phyloP scores from a whole-genome alignment of 2,113 vertebrate species.

The Oreotrochilus melanogaster region DNA sequence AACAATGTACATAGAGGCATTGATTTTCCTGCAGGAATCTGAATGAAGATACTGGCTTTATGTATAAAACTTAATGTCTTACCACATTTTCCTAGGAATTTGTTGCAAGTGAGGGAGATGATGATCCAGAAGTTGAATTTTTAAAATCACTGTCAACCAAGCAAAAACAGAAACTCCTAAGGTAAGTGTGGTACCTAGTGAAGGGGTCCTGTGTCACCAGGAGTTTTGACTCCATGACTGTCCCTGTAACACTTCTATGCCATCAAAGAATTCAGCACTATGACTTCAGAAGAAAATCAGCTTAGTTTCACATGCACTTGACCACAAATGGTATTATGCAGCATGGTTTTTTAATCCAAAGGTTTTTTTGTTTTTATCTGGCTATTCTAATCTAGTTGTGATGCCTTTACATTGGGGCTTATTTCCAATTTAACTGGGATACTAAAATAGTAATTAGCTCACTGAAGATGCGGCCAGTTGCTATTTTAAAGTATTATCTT shows the following conservation, averaged over 20 bases:
- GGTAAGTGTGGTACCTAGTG: constrained; percentile 74
- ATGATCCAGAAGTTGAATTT: constrained; percentile 97
- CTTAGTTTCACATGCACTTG: neutral
- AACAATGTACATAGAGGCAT: neutral
- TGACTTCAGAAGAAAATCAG: neutral
- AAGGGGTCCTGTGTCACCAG: neutral
- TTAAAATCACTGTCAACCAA: constrained; percentile 95
- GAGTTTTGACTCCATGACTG: neutral
- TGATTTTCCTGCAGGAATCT: neutral
- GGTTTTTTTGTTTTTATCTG: neutral
- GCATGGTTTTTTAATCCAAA: neutral
- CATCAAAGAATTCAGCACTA: neutral
- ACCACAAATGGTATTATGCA: neutral
- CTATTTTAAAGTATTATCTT: neutral
- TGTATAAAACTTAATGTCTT: neutral
- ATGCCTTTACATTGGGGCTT: neutral
- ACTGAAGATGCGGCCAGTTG: neutral
- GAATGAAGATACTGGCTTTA: neutral
- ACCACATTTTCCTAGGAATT: constrained; percentile 81
- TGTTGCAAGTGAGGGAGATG: constrained; percentile 94
- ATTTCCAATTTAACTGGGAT: neutral
- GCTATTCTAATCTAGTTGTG: neutral
- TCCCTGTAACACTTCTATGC: neutral
- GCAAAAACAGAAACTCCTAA: constrained; percentile 95
- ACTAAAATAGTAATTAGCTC: neutral